Percentiles rank a stretch among this genome's conserved stretches.
Conservation (phyloP, 2,888 invertebrate genomes). For the Peribatodes rhomboidaria region DNA sequence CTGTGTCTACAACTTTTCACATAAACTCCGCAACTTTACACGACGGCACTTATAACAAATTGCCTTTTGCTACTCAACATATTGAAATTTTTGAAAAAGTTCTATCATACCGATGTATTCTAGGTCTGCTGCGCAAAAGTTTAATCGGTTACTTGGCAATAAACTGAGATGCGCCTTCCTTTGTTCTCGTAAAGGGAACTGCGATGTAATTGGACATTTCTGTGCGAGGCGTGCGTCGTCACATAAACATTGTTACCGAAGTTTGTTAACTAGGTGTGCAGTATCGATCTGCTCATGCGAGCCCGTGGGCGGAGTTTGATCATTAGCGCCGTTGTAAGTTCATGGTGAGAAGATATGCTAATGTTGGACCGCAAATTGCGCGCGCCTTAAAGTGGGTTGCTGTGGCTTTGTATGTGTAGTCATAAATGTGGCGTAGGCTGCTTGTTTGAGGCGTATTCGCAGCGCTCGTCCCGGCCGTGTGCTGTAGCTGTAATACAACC, state of each 20-base stretch:
- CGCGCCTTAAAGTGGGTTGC: slow-evolving; percentile 53
- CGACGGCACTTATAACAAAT: slow-evolving; percentile 72
- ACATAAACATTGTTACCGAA: slow-evolving; percentile 42
- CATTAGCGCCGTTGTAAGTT: slow-evolving; percentile 59
- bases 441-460: slow-evolving; percentile 26
- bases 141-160: slow-evolving; percentile 16
- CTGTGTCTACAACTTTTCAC: slow-evolving; percentile 80
- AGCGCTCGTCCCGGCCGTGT: slow-evolving; percentile 23
- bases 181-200: slow-evolving; percentile 18
- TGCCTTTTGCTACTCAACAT: slow-evolving; percentile 73
- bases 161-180: slow-evolving; percentile 14
- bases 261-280: slow-evolving; percentile 49
- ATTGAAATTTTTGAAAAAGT: slow-evolving; percentile 65
- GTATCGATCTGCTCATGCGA: slow-evolving; percentile 43
- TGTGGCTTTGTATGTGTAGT: slow-evolving; percentile 52
- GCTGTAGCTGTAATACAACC: slow-evolving; percentile 36
- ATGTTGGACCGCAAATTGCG: slow-evolving; percentile 67
- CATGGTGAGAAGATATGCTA: slow-evolving; percentile 66
- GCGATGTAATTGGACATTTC: slow-evolving; percentile 25
- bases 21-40: slow-evolving; percentile 80
- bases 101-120: slow-evolving; percentile 30
- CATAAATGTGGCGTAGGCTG: slow-evolving; percentile 17
- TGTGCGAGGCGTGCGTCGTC: slow-evolving; percentile 26
- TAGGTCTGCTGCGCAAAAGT: slow-evolving; percentile 23
- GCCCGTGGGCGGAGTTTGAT: slow-evolving; percentile 46